Conservation (phyloP, 2,888 invertebrate genomes). For the Chloroclysta siterata region DNA sequence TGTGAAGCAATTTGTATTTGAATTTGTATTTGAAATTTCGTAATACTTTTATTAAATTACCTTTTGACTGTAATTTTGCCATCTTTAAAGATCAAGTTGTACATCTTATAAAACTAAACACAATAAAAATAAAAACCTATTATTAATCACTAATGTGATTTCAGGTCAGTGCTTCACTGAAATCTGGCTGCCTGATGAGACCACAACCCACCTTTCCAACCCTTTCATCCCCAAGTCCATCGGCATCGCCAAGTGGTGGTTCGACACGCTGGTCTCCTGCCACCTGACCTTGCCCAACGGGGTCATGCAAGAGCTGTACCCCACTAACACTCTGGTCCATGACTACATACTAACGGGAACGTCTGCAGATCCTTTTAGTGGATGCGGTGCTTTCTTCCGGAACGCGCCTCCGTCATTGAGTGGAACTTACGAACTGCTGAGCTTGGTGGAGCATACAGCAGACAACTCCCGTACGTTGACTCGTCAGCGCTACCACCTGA, state of each 20-base stretch:
- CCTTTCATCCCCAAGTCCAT: slow-evolving; percentile 47
- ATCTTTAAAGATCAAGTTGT: too few relatives aligned
- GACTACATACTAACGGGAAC: slow-evolving; percentile 5
- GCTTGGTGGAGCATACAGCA: slow-evolving; percentile 45
- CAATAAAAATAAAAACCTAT: too few relatives aligned
- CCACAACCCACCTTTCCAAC: slow-evolving; percentile 48
- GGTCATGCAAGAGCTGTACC: slow-evolving; percentile 51
- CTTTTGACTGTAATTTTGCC: too few relatives aligned
- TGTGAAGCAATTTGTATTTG: too few relatives aligned
- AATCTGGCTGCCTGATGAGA: slow-evolving; percentile 46
- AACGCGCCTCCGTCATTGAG: slow-evolving; percentile 46
- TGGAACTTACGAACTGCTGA: slow-evolving; percentile 60
- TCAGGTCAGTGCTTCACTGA: slow-evolving; percentile 50
- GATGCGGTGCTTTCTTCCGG: slow-evolving; percentile 52
- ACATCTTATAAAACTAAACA: too few relatives aligned
- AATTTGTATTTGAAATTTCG: too few relatives aligned
- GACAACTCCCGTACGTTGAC: slow-evolving; percentile 48
- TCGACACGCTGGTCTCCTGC: slow-evolving; percentile 54
- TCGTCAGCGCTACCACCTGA: slow-evolving; percentile 53
- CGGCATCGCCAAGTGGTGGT: slow-evolving; percentile 48
- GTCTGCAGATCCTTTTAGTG: slow-evolving; percentile 46
- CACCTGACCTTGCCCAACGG: slow-evolving; percentile 56
- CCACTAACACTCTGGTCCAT: slow-evolving; percentile 39
- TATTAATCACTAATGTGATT: neutral
- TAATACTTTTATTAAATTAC: too few relatives aligned